Percentiles rank a stretch among this genome's conserved stretches.
These are phyloP conservation scores for Astyanax mexicanus DNA, from an alignment of 2,797 vertebrate genomes.

Conservation along the genomic window DNA sequence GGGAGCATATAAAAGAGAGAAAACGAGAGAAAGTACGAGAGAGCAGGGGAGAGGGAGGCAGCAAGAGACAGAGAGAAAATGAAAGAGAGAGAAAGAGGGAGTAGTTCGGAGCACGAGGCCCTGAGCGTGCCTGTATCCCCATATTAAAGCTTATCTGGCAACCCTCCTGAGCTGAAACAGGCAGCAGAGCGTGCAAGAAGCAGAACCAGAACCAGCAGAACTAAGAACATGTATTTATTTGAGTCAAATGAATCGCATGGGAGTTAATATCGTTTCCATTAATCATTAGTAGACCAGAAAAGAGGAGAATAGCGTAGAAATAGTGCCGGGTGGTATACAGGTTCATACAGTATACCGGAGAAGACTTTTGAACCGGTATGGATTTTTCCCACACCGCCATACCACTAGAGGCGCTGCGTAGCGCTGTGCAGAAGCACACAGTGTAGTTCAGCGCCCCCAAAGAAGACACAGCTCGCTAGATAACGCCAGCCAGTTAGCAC, in stretches of 20 bases:
- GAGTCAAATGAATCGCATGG: not conserved
- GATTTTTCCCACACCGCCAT: too few relatives aligned
- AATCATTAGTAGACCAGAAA: too few relatives aligned
- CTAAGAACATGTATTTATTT: not conserved
- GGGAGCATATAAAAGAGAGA: conserved; percentile 5
- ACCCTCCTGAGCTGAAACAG: not conserved
- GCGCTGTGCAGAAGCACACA: too few relatives aligned
- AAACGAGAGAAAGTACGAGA: conserved; percentile 50
- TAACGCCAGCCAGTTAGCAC: too few relatives aligned
- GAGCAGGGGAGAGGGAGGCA: conserved; percentile 22
- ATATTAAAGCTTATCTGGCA: not conserved
- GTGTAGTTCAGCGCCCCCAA: too few relatives aligned
- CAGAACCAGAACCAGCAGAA: not conserved
- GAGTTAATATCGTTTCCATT: too few relatives aligned
- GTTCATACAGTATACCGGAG: too few relatives aligned
- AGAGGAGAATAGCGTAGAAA: too few relatives aligned
- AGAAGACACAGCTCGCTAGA: too few relatives aligned
- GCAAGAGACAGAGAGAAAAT: not conserved
- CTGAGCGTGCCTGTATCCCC: conserved; percentile 61
- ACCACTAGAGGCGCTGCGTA: too few relatives aligned
- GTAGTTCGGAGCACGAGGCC: conserved; percentile 67
- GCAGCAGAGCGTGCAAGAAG: not conserved
- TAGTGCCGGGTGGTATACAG: too few relatives aligned
- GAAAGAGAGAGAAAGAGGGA: not conserved
- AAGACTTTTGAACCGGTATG: too few relatives aligned